These are phyloP conservation scores for Eurois occulta DNA, from an alignment of 2,888 invertebrate species.

Conservation along the genomic window DNA sequence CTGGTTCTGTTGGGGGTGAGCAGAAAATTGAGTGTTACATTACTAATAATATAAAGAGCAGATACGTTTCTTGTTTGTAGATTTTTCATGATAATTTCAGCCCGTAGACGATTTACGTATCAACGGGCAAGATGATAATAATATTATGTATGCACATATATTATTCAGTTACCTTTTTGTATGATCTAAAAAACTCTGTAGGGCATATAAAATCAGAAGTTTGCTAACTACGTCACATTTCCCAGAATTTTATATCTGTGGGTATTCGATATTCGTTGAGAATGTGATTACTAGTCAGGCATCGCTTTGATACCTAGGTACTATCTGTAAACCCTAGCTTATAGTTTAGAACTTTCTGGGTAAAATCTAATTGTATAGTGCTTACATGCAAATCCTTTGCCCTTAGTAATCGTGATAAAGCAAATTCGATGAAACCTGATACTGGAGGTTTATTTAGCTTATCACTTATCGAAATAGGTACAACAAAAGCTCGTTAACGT, in stretches of 20 bases:
- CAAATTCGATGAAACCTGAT: conserved; percentile 11
- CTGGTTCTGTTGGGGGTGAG: conserved; percentile 7
- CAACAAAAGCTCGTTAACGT: conserved; percentile 28
- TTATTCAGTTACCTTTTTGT: background rate
- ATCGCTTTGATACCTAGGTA: background rate
- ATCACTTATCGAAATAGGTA: conserved; percentile 41
- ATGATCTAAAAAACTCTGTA: too few relatives aligned
- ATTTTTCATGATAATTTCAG: background rate
- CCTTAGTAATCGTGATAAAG: conserved; percentile 7
- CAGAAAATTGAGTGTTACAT: conserved; percentile 39
- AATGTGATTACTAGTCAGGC: background rate
- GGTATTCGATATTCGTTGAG: too few relatives aligned
- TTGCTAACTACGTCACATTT: background rate
- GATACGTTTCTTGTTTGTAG: conserved; percentile 10
- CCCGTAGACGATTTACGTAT: background rate
- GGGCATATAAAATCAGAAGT: background rate
- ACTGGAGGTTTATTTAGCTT: background rate
- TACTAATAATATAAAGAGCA: conserved; percentile 20
- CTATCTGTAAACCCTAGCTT: conserved; percentile 1
- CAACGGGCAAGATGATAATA: background rate
- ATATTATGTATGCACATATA: background rate
- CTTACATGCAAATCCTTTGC: conserved; percentile 1
- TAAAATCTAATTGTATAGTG: background rate
- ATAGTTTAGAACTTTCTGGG: background rate
- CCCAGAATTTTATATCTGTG: background rate